Conservation (phyloP, 2,888 invertebrate species). For the Odiellus spinosus region DNA sequence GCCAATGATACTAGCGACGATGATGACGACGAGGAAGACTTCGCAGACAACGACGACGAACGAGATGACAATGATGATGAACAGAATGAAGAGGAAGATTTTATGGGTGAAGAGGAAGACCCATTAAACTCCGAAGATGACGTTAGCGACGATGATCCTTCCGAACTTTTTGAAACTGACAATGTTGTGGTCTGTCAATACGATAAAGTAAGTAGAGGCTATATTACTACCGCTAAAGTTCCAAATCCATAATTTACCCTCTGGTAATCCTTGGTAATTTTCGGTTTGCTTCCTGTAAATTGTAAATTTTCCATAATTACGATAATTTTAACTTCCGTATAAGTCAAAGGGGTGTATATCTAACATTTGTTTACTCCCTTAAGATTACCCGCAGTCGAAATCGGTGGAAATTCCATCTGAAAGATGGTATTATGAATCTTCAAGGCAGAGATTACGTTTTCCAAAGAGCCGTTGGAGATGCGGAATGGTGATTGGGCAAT, state of each 20-base stretch:
- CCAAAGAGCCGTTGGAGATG: constrained; percentile 96
- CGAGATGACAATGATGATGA: constrained; percentile 43
- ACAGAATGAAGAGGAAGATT: constrained; percentile 45
- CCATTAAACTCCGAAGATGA: constrained; percentile 93
- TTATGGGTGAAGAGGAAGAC: constrained; percentile 43
- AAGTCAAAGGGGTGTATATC: too few relatives aligned
- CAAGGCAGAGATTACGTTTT: constrained; percentile 96
- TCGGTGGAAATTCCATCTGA: constrained; percentile 98
- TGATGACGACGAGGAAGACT: constrained; percentile 45
- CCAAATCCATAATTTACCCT: too few relatives aligned
- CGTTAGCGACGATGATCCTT: constrained; percentile 71
- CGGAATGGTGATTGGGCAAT: constrained; percentile 62
- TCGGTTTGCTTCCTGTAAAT: too few relatives aligned
- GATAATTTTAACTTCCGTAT: too few relatives aligned
- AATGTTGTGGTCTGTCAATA: constrained; percentile 99
- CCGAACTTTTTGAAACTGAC: constrained; percentile 93
- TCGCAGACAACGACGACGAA: constrained; percentile 43
- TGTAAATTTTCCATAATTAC: too few relatives aligned
- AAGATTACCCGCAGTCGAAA: constrained; percentile 93
- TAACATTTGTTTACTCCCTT: too few relatives aligned
- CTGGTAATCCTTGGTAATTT: too few relatives aligned
- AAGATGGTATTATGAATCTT: constrained; percentile 99
- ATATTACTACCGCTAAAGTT: too few relatives aligned
- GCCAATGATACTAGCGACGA: constrained; percentile 35
- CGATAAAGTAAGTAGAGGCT: constrained; percentile 58